phyloP scores from a whole-genome alignment of 1,140 invertebrate species.

The Apis florea region DNA sequence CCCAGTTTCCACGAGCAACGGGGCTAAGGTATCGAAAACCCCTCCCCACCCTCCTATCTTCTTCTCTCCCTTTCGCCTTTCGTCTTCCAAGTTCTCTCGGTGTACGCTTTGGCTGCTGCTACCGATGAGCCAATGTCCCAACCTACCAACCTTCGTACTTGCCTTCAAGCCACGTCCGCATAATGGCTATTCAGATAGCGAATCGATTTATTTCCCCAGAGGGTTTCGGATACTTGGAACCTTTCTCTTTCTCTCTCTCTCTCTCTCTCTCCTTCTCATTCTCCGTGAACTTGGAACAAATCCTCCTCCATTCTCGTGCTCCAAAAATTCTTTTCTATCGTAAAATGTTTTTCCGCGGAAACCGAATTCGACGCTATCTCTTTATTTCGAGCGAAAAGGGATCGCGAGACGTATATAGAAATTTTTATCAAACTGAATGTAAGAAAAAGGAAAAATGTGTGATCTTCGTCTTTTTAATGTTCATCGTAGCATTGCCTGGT shows the following conservation, averaged over 20 bases:
- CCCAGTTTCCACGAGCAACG: conserved; percentile 59
- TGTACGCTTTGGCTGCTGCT: conserved; percentile 12
- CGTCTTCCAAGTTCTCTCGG: conserved; percentile 17
- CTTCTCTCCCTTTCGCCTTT: conserved; percentile 8
- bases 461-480: too few relatives aligned
- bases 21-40: conserved; percentile 37
- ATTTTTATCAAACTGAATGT: background rate
- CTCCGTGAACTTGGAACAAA: conserved; percentile 31
- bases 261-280: conserved; percentile 15
- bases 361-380: background rate
- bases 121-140: conserved; percentile 21
- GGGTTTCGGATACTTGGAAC: conserved; percentile 57
- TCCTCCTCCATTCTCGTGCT: background rate
- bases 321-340: conserved; percentile 5
- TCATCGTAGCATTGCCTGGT: too few relatives aligned
- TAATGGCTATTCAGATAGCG: conserved; percentile 72
- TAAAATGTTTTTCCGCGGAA: conserved; percentile 25
- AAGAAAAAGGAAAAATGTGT: background rate
- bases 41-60: conserved; percentile 6
- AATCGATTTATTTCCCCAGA: conserved; percentile 70
- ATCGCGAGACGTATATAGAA: background rate
- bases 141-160: conserved; percentile 16
- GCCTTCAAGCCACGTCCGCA: conserved; percentile 57
- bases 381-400: background rate
- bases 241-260: conserved; percentile 23